Evolutionary conservation across 1,140 invertebrate genomes (phyloP).

Genomic region (Ips nitidus): DNA sequence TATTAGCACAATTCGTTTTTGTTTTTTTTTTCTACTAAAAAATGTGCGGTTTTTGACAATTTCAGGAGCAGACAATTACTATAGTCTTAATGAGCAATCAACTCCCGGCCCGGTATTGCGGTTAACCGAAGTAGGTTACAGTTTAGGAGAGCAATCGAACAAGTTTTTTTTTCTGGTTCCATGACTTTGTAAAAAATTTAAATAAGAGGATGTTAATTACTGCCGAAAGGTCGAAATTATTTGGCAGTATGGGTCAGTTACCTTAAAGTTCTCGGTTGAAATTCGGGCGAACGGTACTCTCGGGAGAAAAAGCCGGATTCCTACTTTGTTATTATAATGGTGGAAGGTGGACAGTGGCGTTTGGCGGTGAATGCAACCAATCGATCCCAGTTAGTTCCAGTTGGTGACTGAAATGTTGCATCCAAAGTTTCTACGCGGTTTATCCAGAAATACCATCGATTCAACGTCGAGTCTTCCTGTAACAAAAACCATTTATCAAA

Average conservation of each 20-base stretch:
- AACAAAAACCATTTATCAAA: too few relatives aligned
- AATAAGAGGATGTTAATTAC: constrained; percentile 27
- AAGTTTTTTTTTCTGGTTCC: constrained; percentile 3
- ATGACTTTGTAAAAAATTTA: constrained; percentile 17
- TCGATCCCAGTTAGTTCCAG: too few relatives aligned
- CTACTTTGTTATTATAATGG: constrained; percentile 32
- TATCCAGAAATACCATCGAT: too few relatives aligned
- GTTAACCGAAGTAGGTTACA: not conserved
- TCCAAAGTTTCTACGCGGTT: too few relatives aligned
- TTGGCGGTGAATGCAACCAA: not conserved
- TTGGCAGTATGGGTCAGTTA: constrained; percentile 36
- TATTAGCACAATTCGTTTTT: not conserved
- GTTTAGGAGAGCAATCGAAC: not conserved
- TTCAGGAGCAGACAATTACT: too few relatives aligned
- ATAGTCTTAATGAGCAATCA: too few relatives aligned
- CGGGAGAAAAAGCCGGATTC: constrained; percentile 35
- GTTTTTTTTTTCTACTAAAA: not conserved
- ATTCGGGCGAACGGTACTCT: constrained; percentile 35
- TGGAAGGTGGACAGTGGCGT: constrained; percentile 24
- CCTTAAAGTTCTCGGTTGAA: constrained; percentile 31
- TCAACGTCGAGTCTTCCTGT: too few relatives aligned
- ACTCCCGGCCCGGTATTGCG: not conserved
- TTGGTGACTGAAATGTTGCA: too few relatives aligned
- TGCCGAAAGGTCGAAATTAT: constrained; percentile 25
- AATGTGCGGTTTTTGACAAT: too few relatives aligned